A percentile compares a stretch with the other conserved stretches of the same genome.
phyloP scores from a whole-genome alignment of 2,797 vertebrate genomes.

The Rhinophrynus dorsalis region DNA sequence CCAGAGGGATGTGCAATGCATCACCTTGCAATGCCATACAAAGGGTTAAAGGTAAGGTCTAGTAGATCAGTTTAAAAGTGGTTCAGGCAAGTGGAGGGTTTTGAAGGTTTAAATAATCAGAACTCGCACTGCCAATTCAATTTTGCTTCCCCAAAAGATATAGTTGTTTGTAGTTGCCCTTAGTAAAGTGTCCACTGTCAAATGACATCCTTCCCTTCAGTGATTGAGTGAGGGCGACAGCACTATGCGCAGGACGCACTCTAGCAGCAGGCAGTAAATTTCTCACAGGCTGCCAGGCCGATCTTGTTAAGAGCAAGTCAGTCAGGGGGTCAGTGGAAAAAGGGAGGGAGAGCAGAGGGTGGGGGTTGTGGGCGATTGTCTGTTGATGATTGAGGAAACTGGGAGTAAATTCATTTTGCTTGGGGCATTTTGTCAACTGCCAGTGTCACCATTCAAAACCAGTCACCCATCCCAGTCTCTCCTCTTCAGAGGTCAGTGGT shows the following conservation, averaged over 20 bases:
- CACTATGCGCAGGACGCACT: constrained; percentile 66
- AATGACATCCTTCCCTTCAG: constrained; percentile 70
- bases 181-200: constrained; percentile 54
- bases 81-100: too few species aligned
- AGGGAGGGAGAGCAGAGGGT: constrained; percentile 1
- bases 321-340: constrained; percentile 86
- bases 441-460: constrained; percentile 98
- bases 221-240: constrained; percentile 93
- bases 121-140: too few species aligned
- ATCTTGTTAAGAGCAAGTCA: constrained; percentile 99
- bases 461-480: constrained; percentile 98
- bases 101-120: too few species aligned
- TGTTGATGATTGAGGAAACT: constrained; percentile 99
- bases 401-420: constrained; percentile 99
- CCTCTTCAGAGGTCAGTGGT: constrained; percentile 96
- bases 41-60: too few species aligned
- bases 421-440: constrained; percentile 99
- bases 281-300: constrained; percentile 93
- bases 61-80: too few species aligned
- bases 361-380: constrained; percentile 67
- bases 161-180: constrained; percentile 26
- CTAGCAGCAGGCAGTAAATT: constrained; percentile 95
- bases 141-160: too few species aligned
- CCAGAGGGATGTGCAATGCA: too few species aligned
- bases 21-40: too few species aligned